A percentile compares a stretch with the other conserved stretches of the same genome.
Conservation (phyloP, 2,113 vertebrate species). For the Istiophorus platypterus region DNA sequence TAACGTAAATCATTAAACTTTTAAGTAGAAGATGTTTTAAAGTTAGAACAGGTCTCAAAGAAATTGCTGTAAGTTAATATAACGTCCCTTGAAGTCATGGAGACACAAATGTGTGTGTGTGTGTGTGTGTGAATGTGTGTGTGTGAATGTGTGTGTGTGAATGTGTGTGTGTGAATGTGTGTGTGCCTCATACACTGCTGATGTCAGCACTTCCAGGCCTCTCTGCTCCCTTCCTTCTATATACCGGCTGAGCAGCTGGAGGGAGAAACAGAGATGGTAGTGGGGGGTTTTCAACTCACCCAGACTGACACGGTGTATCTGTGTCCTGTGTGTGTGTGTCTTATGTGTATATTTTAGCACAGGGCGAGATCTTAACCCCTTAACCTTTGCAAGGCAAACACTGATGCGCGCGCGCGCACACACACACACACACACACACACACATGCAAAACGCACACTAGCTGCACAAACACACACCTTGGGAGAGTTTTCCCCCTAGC, state of each 20-base stretch:
- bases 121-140: too few relatives aligned
- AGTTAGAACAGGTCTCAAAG: too few relatives aligned
- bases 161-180: slow-evolving; percentile 47
- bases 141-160: slow-evolving; percentile 21
- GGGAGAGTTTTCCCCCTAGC: slow-evolving; percentile 57
- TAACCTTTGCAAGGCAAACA: slow-evolving; percentile 63
- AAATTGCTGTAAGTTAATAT: too few relatives aligned
- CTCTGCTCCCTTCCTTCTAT: slow-evolving; percentile 60
- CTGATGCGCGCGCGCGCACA: neutral
- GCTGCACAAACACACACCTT: slow-evolving; percentile 40
- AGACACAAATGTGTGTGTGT: too few relatives aligned
- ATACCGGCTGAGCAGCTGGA: slow-evolving; percentile 70
- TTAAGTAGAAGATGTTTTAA: too few relatives aligned
- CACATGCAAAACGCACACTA: slow-evolving; percentile 19
- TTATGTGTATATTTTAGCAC: slow-evolving; percentile 44
- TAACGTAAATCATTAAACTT: too few relatives aligned
- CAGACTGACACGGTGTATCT: slow-evolving; percentile 36
- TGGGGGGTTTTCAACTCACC: slow-evolving; percentile 49
- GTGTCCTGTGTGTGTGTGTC: slow-evolving; percentile 41
- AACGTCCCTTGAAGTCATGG: too few relatives aligned
- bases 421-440: slow-evolving; percentile 15
- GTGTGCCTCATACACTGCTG: slow-evolving; percentile 60
- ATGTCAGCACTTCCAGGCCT: slow-evolving; percentile 73
- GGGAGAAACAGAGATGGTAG: slow-evolving; percentile 39
- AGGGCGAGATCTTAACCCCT: slow-evolving; percentile 48